Conservation (phyloP, 2,888 invertebrate species). For the Agonopterix heracliana region DNA sequence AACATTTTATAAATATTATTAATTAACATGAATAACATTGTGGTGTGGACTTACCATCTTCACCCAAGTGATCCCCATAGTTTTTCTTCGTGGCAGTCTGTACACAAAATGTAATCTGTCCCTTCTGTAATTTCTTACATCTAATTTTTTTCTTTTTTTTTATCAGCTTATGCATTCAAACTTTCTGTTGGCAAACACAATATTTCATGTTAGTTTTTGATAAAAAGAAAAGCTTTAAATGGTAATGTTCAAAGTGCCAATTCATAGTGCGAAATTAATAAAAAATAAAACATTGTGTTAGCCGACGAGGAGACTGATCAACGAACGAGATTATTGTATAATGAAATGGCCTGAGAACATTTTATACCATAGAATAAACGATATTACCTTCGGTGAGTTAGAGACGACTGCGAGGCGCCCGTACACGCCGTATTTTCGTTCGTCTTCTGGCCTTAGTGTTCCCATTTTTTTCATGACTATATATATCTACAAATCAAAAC, state of each 20-base stretch:
- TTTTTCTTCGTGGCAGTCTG: slow-evolving; percentile 46
- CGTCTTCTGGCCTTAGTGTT: slow-evolving; percentile 78
- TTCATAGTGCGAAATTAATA: slow-evolving; percentile 25
- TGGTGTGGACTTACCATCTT: slow-evolving; percentile 22
- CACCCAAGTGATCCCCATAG: slow-evolving; percentile 29
- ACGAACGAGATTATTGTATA: slow-evolving; percentile 9
- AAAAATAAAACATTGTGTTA: slow-evolving; percentile 40
- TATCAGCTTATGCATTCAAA: slow-evolving; percentile 41
- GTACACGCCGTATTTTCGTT: slow-evolving; percentile 79
- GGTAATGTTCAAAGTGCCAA: slow-evolving; percentile 43
- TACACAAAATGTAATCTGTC: slow-evolving; percentile 59
- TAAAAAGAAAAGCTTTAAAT: neutral
- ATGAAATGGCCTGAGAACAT: slow-evolving; percentile 49
- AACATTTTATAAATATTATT: too few species aligned
- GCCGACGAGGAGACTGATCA: slow-evolving; percentile 23
- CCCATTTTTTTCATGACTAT: slow-evolving; percentile 82
- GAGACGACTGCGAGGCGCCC: slow-evolving; percentile 62
- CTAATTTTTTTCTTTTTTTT: slow-evolving; percentile 40
- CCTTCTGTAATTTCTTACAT: slow-evolving; percentile 46
- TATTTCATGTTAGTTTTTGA: slow-evolving; percentile 26
- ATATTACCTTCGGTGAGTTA: slow-evolving; percentile 49
- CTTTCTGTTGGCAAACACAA: slow-evolving; percentile 64
- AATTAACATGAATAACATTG: too few species aligned
- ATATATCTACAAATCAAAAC: slow-evolving; percentile 61
- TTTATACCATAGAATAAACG: neutral